phyloP scores from a whole-genome alignment of 2,888 invertebrate genomes.

The Lucinisca nassula region DNA sequence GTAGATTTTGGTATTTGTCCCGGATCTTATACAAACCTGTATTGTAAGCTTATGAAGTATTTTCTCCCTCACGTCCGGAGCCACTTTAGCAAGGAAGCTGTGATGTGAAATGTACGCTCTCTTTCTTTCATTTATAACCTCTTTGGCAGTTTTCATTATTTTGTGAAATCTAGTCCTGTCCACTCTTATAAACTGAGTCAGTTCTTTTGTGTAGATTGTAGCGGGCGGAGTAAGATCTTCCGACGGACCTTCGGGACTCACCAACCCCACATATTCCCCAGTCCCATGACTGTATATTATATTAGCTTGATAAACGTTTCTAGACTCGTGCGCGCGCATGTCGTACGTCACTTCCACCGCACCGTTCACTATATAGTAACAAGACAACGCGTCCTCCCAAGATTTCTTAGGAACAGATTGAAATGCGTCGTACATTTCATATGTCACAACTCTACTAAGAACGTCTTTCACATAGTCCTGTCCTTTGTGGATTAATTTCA shows the following conservation, averaged over 20 bases:
- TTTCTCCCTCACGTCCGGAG: conserved; percentile 75
- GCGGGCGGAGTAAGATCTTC: conserved; percentile 83
- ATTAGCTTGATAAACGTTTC: conserved; percentile 81
- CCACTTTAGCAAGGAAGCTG: conserved; percentile 73
- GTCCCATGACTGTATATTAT: conserved; percentile 84
- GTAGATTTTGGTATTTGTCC: too few species aligned
- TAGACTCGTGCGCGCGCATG: conserved; percentile 70
- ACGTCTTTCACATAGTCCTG: conserved; percentile 82
- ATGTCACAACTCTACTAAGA: conserved; percentile 76
- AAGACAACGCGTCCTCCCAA: conserved; percentile 76
- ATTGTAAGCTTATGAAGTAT: conserved; percentile 77
- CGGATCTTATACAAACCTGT: conserved; percentile 76
- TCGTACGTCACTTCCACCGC: conserved; percentile 83
- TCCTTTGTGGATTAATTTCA: conserved; percentile 80
- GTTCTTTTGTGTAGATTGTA: conserved; percentile 80
- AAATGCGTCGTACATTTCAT: conserved; percentile 76
- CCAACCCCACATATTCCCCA: conserved; percentile 82
- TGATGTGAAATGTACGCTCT: conserved; percentile 67
- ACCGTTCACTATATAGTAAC: conserved; percentile 81
- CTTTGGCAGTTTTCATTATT: conserved; percentile 68
- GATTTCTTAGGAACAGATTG: conserved; percentile 76
- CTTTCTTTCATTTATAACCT: conserved; percentile 71
- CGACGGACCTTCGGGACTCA: conserved; percentile 77
- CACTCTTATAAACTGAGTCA: conserved; percentile 78
- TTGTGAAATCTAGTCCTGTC: conserved; percentile 79